Conservation (phyloP, 2,797 vertebrate genomes). For the Sebastolobus alascanus region DNA sequence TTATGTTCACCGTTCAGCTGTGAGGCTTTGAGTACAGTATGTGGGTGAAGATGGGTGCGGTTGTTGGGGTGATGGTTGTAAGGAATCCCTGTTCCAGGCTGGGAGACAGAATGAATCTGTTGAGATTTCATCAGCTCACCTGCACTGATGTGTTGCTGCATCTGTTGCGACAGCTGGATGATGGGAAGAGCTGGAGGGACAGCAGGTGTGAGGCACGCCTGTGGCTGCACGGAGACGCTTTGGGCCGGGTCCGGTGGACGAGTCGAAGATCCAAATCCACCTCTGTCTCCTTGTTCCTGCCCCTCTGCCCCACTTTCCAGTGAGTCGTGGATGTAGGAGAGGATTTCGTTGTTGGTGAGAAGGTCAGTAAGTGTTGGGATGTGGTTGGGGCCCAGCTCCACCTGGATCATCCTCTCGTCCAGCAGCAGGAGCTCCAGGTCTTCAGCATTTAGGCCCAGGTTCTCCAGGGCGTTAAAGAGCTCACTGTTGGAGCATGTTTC, state of each 20-base stretch:
- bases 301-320: conserved; percentile 23
- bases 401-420: conserved; percentile 87
- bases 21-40: conserved; percentile 18
- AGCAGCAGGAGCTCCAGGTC: conserved; percentile 88
- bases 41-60: conserved; percentile 7
- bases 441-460: conserved; percentile 84
- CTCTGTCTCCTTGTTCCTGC: conserved; percentile 17
- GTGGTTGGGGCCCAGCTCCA: conserved; percentile 79
- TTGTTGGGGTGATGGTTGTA: conserved; percentile 17
- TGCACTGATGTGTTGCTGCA: conserved; percentile 70
- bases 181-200: conserved; percentile 27
- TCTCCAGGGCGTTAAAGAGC: conserved; percentile 84
- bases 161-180: conserved; percentile 75
- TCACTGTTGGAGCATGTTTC: conserved; percentile 85
- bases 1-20: conserved; percentile 43
- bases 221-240: conserved; percentile 7
- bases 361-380: conserved; percentile 71
- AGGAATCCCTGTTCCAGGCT: conserved; percentile 15
- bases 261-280: conserved; percentile 12
- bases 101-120: conserved; percentile 9
- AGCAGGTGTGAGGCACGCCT: neutral
- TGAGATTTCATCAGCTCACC: conserved; percentile 15
- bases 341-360: conserved; percentile 82
- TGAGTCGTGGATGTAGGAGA: conserved; percentile 81
- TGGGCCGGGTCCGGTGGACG: neutral